A percentile compares a stretch with the other conserved stretches of the same genome.
Evolutionary conservation across 2,888 invertebrate species (phyloP).

Genomic region (Lasioglossum marginatum): DNA sequence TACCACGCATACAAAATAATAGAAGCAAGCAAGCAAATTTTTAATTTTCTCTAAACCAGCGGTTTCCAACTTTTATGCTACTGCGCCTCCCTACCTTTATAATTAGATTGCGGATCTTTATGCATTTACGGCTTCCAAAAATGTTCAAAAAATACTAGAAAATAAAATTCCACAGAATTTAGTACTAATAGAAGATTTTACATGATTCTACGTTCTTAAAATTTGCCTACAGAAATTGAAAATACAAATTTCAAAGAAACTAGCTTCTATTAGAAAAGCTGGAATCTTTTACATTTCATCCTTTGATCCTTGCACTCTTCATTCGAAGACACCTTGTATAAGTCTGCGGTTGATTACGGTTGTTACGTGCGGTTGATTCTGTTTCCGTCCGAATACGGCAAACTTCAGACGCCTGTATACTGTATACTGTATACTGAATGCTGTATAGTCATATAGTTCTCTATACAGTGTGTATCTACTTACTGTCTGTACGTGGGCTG

Average conservation of each 20-base stretch:
- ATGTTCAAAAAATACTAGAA: too few relatives aligned
- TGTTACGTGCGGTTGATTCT: conserved; percentile 18
- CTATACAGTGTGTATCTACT: background rate
- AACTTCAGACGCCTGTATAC: conserved; percentile 39
- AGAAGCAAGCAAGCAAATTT: background rate
- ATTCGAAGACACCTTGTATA: background rate
- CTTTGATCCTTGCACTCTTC: background rate
- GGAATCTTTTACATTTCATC: background rate
- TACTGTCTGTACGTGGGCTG: too few relatives aligned
- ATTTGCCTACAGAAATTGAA: too few relatives aligned
- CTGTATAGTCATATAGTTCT: background rate
- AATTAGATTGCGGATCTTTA: too few relatives aligned
- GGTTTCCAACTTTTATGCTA: too few relatives aligned
- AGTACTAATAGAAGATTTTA: too few relatives aligned
- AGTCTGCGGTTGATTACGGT: background rate
- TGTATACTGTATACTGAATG: background rate
- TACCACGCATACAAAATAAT: background rate
- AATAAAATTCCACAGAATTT: too few relatives aligned
- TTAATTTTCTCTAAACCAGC: too few relatives aligned
- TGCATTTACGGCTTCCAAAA: too few relatives aligned
- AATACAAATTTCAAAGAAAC: too few relatives aligned
- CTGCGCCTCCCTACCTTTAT: too few relatives aligned
- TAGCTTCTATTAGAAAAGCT: background rate
- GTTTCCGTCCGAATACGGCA: conserved; percentile 3
- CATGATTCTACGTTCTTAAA: too few relatives aligned